Evolutionary conservation across 2,113 vertebrate species (phyloP).

Genomic region (Craseonycteris thonglongyai): DNA sequence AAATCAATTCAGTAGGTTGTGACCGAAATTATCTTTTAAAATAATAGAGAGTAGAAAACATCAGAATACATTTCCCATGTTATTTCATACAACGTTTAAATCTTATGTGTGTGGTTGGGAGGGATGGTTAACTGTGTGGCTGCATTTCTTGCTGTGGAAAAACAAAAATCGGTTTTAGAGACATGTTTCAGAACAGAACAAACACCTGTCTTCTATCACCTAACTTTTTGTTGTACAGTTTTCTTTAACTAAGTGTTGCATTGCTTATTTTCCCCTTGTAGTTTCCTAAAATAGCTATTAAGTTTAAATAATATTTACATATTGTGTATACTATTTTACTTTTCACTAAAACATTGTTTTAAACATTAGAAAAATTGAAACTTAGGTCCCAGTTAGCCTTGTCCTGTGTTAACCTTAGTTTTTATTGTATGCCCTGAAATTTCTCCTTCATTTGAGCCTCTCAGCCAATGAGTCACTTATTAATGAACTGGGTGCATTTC

Average conservation of each 20-base stretch:
- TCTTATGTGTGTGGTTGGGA: background rate
- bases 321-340: background rate
- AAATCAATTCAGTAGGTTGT: background rate
- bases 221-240: background rate
- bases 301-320: background rate
- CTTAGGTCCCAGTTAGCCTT: background rate
- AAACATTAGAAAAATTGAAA: background rate
- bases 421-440: background rate
- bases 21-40: background rate
- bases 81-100: background rate
- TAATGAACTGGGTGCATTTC: background rate
- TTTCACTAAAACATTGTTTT: background rate
- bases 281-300: background rate
- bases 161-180: background rate
- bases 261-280: background rate
- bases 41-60: background rate
- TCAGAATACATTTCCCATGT: background rate
- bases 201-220: background rate
- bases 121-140: background rate
- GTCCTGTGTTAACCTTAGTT: background rate
- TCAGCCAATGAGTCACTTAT: background rate
- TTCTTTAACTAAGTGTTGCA: background rate
- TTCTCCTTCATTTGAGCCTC: background rate
- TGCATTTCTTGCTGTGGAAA: background rate
- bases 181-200: background rate